Evolutionary conservation across 2,888 invertebrate species (phyloP), one percentile per base, ranked within the genome.

Genomic region (Pogonocherus hispidulus): DNA sequence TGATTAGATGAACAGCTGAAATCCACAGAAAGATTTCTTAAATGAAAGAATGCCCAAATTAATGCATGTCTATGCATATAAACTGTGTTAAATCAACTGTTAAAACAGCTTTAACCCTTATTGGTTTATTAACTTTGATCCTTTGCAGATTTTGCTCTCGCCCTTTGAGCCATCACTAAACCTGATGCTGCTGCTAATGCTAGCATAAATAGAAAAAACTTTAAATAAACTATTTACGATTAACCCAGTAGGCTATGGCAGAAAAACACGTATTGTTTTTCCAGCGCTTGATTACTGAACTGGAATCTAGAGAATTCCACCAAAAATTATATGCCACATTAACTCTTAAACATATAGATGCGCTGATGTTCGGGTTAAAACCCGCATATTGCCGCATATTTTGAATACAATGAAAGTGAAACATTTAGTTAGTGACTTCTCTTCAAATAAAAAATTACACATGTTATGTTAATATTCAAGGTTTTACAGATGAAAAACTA

Each of bases 41-140:
- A 57, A 57, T 27, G 18, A 27, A 18, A 9, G 23, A n/a, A 27
- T 9, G 46, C 6, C 57, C 8, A 19, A 23, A 44, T 41, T 14
- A 23, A 23, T 52, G 11, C 11, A 16, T 14, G 23, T 11, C 23
- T 19, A 54, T 35, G 9, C 23, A 20, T 8, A 44, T 23, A 14
- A 41, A 41, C 14, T 9, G 5, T 20, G 41, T 37, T 57, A 23
- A 57, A 23, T 41, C 46, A 23, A 57, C 57, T 46, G 57, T 46
- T 57, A 41, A 57, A 57, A 57, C 22, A 22, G 44, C 57, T 27
- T 52, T 52, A 27, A 20, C 41, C 3, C 1, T 37, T 55, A 41
- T 41, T 55, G 20, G 41, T 55, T 41, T 55, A 55, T 55, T 55
- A 20, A 37, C 3, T 18, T 41, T 6, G 32, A 11, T 9, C 32